Base-by-base conservation (phyloP, 1,140 invertebrate species). In the Bombus vancouverensis region DNA sequence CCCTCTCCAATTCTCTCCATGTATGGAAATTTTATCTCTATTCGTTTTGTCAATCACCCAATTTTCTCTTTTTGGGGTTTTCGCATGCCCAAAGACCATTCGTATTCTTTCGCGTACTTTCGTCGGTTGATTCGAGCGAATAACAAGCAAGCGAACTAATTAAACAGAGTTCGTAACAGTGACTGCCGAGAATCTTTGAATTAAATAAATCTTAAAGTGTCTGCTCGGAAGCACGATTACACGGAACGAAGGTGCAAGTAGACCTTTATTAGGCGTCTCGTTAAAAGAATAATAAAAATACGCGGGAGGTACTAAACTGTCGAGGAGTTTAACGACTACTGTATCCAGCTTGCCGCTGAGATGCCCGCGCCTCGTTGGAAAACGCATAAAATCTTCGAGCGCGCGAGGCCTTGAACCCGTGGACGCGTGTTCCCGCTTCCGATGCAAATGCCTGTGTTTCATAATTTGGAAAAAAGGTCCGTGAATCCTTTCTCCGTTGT, bases 391-490 rank as follows among this genome's bases (percentile, higher is more conserved):
- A 57, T 78, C 88, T 87, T 85, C 65, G 62, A 84, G 42, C 79
- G 81, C 74, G 85, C 53, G 80, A 84, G 85, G 74, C 89, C 85
- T 90, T 90, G 89, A 90, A 90, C 89, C 81, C 66, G 39, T 18
- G 37, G 62, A 37, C 70, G 68, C 74, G 73, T 85, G 80, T 59
- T 80, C 65, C 42, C 83, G 66, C 73, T 42, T 65, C n/a, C 34
- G 74, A 87, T 84, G 78, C 73, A 87, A 87, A 84, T 78, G 66
- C 66, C 37, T 75, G 79, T 65, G 71, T 62, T 81, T 44, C 25
- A 28, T 65, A 75, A 79, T 81, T 84, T 37, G 32, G 66, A 25
- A 81, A 84, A 89, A 81, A 42, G 47, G 37, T 53, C 6, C 18
- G 47, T 37, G 73, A 72, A 47, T 86, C 70, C 34, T 72, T 88